Evolutionary conservation across 2,113 vertebrate species (phyloP), one percentile per base, ranked within the genome.

Genomic region (Tyrannus savana): DNA sequence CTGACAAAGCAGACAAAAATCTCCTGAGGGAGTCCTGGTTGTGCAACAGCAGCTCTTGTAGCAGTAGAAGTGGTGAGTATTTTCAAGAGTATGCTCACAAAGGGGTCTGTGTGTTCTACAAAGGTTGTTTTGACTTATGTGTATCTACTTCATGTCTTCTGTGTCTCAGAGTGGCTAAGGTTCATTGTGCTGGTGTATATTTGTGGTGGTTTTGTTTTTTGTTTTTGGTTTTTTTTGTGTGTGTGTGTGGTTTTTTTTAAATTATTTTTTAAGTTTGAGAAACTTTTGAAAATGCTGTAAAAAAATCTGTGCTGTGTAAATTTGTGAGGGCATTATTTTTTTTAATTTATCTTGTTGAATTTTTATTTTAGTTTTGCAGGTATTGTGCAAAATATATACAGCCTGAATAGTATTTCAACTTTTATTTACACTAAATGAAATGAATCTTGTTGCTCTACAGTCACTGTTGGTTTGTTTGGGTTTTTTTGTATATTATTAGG

Each of bases 101-200:
- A 13, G 9, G 16, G 6, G 3, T 19, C 16, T 24, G 22, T 28
- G 49, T 9, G 25, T 9, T 50, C 50, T 49, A 7, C 4, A 28
- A 37, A 21, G 0, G 0, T 9, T 72, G 4, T 37, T 23, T 31
- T 75, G 30, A 14, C 0, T 1, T 19, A 3, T 8, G 21, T 56
- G 7, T 35, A 25, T 19, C 31, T 14, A 0, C 73, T 76, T 66
- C 2, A 3, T 6, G 1, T 4, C 7, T 31, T 19, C 3, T 3
- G 15, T 64, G 2, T 19, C 27, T 75, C 47, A 7, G 37, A 77
- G 12, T 27, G 27, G 12, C n/a, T 60, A 2, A 13, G 25, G 35
- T 5, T 50, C 72, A 3, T 35, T 58, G 31, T 22, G 14, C 49
- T 52, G 59, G 3, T 28, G 6, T 28, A 27, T 1, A 39, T 62